Conservation (phyloP, 2,888 invertebrate species). For the Masnerella sp. region DNA sequence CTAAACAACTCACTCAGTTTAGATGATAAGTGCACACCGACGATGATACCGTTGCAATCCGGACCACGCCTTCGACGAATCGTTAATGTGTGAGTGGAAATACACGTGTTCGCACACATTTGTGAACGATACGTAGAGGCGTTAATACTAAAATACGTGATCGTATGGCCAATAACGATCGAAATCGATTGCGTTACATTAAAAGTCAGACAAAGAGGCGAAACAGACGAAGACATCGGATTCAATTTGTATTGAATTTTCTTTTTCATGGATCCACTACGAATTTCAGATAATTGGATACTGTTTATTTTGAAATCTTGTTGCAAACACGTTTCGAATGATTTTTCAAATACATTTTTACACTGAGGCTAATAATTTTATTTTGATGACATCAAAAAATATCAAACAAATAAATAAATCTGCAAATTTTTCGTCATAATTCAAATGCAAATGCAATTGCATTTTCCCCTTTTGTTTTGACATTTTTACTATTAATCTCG, state of each 20-base stretch:
- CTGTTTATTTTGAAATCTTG: conserved; percentile 6
- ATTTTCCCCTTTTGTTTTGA: too few relatives aligned
- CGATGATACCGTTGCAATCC: conserved; percentile 75
- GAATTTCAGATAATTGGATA: conserved; percentile 28
- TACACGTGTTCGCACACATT: conserved; percentile 28
- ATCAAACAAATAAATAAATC: too few relatives aligned
- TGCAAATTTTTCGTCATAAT: too few relatives aligned
- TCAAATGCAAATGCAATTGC: too few relatives aligned
- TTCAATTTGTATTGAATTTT: conserved; percentile 51
- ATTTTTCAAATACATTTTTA: not conserved
- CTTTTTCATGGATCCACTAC: conserved; percentile 44
- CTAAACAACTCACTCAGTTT: conserved; percentile 61
- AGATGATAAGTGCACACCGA: conserved; percentile 69
- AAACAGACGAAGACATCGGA: conserved; percentile 32
- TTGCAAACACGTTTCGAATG: conserved; percentile 7
- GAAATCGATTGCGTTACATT: conserved; percentile 57
- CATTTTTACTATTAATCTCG: too few relatives aligned
- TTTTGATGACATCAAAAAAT: not conserved
- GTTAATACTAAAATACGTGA: conserved; percentile 62
- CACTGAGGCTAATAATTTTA: not conserved
- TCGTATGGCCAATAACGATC: conserved; percentile 55
- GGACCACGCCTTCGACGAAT: conserved; percentile 67
- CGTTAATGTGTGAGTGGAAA: conserved; percentile 37
- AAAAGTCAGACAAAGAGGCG: conserved; percentile 26
- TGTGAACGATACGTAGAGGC: conserved; percentile 53